A percentile compares a stretch with the other conserved stretches of the same genome.
These are phyloP conservation scores for Gnathonemus longibarbis DNA, from an alignment of 2,113 vertebrate genomes.

Conservation along the genomic window DNA sequence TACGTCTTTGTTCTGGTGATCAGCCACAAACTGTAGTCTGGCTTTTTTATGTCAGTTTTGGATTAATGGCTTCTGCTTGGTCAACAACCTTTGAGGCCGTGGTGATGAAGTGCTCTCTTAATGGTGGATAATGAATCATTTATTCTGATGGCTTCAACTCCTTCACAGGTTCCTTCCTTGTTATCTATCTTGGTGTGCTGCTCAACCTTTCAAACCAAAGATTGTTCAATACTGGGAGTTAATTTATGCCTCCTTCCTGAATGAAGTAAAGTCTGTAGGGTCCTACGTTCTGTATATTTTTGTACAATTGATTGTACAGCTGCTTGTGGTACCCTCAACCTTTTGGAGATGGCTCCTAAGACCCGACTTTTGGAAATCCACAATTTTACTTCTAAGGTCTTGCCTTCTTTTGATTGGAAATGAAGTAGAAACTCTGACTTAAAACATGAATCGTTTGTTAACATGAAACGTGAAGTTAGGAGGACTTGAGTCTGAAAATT, in stretches of 20 bases:
- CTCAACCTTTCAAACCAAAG: neutral
- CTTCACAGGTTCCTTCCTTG: neutral
- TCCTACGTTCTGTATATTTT: neutral
- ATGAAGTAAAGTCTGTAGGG: neutral
- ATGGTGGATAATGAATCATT: neutral
- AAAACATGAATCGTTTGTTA: neutral
- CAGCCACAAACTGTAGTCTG: neutral
- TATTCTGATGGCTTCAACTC: neutral
- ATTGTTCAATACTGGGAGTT: neutral
- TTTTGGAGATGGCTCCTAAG: neutral
- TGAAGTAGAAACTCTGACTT: neutral
- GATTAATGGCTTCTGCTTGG: neutral
- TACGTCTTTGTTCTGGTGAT: neutral
- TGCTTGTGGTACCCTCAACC: neutral
- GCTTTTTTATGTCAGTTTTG: neutral
- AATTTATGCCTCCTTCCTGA: neutral
- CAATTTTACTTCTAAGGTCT: neutral
- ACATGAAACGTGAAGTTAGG: neutral
- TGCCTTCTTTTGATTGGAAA: neutral
- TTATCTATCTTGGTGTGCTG: neutral
- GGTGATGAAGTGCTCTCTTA: neutral
- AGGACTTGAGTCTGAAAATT: neutral
- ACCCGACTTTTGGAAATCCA: neutral
- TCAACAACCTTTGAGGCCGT: neutral
- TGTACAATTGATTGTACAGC: neutral